Evolutionary conservation across 2,888 invertebrate species (phyloP), one percentile per base, ranked within the genome.

Genomic region (Ornithoptera priamus): DNA sequence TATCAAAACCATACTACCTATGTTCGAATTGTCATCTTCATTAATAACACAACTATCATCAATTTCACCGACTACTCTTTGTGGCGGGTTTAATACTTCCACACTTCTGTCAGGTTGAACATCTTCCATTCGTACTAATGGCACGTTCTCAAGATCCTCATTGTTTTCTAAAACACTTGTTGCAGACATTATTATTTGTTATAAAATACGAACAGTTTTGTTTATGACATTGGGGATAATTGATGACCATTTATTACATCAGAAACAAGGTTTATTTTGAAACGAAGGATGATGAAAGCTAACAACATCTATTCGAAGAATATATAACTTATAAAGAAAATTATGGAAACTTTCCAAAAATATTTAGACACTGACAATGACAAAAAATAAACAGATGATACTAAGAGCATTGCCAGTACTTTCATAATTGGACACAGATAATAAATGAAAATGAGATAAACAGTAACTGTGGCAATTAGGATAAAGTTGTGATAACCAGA

Each of bases 71-170:
- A 42, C 18, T 80, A 72, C 69, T 78, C 74, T n/a, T 85, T 82
- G 61, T 5, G 53, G 15, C 36, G 67, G 56, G 42, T 77, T 67
- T 18, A 78, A 80, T 50, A 81, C 69, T 56, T 78, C 73, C 68
- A 82, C 78, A 53, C 78, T 81, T 71, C 85, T 81, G 1, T 86
- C 82, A 6, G 90, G 89, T 71, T 90, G 90, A 0, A 90, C 85
- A 66, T 90, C 91, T 64, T 86, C 87, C 90, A 90, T 88, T 64
- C 88, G 86, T 50, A 90, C 90, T 30, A 90, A 77, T 24, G 86
- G 85, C n/a, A 89, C 84, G 77, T 86, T 86, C 69, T 87, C 89
- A 68, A 89, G 75, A 71, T 90, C 89, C 71, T 90, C 90, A 71
- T 72, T 69, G 62, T 77, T 82, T 74, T 88, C 89, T 68, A 88